These are phyloP conservation scores for Peromyscus melanophrys DNA, from an alignment of 2,797 vertebrate genomes.

Conservation along the genomic window DNA sequence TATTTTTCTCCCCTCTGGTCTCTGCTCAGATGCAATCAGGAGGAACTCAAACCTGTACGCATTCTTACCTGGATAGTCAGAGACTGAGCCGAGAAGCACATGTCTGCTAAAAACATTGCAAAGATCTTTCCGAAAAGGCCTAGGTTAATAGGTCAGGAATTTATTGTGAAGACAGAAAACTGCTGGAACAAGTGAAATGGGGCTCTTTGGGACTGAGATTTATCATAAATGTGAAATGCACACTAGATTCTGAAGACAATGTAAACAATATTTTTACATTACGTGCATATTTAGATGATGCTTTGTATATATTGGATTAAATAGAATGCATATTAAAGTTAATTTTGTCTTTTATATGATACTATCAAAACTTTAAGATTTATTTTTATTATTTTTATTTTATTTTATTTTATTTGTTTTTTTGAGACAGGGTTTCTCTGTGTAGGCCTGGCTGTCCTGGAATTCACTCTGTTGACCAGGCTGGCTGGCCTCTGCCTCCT, in stretches of 20 bases:
- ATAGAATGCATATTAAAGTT: conserved; percentile 11
- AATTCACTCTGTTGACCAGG: not conserved
- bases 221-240: not conserved
- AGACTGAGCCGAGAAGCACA: not conserved
- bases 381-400: not conserved
- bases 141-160: not conserved
- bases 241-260: not conserved
- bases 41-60: conserved; percentile 22
- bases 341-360: not conserved
- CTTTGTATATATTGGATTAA: conserved; percentile 29
- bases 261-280: conserved; percentile 39
- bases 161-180: not conserved
- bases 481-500: not conserved
- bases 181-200: not conserved
- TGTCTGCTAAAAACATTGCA: not conserved
- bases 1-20: not conserved
- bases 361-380: not conserved
- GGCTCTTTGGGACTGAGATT: not conserved
- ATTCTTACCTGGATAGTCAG: not conserved
- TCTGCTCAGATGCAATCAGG: not conserved
- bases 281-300: conserved; percentile 27
- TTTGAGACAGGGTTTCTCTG: not conserved
- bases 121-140: conserved; percentile 16
- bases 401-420: not conserved
- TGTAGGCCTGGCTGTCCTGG: not conserved